Conservation (phyloP, 2,797 vertebrate genomes). For the Glossophaga mutica region DNA sequence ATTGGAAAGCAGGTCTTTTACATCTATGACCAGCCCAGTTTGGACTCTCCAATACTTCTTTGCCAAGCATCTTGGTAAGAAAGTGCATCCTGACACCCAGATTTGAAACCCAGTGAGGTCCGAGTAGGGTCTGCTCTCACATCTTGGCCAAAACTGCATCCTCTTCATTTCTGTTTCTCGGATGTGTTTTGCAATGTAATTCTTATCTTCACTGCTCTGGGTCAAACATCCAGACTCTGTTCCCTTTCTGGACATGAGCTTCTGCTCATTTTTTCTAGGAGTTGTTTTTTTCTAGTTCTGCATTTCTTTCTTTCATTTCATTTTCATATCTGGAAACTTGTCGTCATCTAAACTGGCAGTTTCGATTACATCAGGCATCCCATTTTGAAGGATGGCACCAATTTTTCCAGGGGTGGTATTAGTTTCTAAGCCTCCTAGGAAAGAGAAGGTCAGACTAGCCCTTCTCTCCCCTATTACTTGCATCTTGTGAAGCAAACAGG, state of each 20-base stretch:
- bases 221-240: background rate
- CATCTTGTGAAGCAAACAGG: background rate
- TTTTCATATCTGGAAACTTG: slow-evolving; percentile 1
- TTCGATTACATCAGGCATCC: background rate
- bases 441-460: slow-evolving; percentile 3
- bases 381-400: background rate
- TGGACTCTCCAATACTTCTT: background rate
- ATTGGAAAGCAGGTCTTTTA: background rate
- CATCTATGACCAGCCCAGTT: background rate
- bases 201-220: background rate
- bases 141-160: background rate
- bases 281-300: slow-evolving; percentile 52
- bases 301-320: slow-evolving; percentile 51
- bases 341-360: background rate
- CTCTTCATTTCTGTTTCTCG: background rate
- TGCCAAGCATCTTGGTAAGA: background rate
- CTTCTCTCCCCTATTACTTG: background rate
- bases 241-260: slow-evolving; percentile 23
- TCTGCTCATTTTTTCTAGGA: background rate
- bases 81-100: background rate
- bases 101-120: background rate
- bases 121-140: background rate
- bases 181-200: slow-evolving; percentile 48
- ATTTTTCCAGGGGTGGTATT: slow-evolving; percentile 9
- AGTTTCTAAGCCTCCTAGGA: slow-evolving; percentile 25